phyloP scores from a whole-genome alignment of 2,888 invertebrate genomes.

The Parnassius glacialis region DNA sequence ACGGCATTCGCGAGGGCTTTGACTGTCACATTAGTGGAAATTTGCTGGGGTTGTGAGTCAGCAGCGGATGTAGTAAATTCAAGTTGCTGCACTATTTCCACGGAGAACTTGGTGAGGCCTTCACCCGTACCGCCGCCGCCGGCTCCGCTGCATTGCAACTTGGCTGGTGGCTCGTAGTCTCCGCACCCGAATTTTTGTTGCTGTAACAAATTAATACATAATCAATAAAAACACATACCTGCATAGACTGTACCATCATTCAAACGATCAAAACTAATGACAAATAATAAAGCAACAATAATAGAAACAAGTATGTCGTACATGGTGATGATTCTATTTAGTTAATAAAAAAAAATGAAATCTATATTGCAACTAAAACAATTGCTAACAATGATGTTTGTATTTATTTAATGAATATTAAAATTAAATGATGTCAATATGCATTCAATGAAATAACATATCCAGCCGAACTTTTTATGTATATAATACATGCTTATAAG shows the following conservation, averaged over 20 bases:
- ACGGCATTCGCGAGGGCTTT: conserved; percentile 82
- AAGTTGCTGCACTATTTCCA: conserved; percentile 94
- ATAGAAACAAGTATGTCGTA: no score
- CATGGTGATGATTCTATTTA: no score
- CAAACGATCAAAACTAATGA: no score
- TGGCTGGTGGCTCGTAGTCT: conserved; percentile 89
- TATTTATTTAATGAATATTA: no score
- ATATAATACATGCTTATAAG: conserved; percentile 4
- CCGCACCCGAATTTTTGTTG: conserved; percentile 91
- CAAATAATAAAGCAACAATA: no score
- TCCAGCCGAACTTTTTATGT: background rate
- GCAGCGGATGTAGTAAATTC: conserved; percentile 94
- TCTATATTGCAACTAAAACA: no score
- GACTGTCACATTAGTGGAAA: conserved; percentile 95
- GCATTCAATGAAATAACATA: conserved; percentile 1
- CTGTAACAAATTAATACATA: conserved; percentile 73
- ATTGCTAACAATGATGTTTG: no score
- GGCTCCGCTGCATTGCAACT: conserved; percentile 79
- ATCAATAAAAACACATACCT: no score
- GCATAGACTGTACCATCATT: no score
- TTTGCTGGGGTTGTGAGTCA: conserved; percentile 93
- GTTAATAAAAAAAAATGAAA: no score
- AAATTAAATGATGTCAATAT: background rate
- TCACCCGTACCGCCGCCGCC: conserved; percentile 72
- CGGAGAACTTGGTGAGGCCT: conserved; percentile 88